Evolutionary conservation across 2,113 vertebrate genomes (phyloP).

Genomic region (Ammodytes dubius): DNA sequence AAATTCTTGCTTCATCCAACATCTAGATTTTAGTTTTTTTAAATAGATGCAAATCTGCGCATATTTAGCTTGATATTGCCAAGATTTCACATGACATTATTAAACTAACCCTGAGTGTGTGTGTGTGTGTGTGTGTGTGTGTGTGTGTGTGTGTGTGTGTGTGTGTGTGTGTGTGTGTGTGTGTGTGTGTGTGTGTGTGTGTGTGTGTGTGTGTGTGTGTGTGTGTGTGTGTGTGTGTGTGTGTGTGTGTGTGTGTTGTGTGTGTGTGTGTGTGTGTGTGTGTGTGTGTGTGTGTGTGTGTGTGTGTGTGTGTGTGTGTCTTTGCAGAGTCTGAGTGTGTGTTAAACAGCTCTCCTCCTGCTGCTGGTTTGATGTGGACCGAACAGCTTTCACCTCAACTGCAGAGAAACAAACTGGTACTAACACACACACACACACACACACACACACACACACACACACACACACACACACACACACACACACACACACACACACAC

Average conservation of each 20-base stretch:
- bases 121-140: neutral
- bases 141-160: neutral
- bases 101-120: too few relatives aligned
- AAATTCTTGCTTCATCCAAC: too few relatives aligned
- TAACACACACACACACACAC: neutral
- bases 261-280: neutral
- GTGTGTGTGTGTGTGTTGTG: neutral
- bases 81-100: too few relatives aligned
- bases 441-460: too few relatives aligned
- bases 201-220: neutral
- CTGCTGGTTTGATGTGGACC: conserved; percentile 76
- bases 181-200: conserved; percentile 10
- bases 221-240: neutral
- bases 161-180: neutral
- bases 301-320: neutral
- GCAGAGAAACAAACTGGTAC: conserved; percentile 93
- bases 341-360: conserved; percentile 31
- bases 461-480: too few relatives aligned
- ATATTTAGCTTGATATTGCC: too few relatives aligned
- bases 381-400: conserved; percentile 91
- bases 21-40: too few relatives aligned
- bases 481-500: too few relatives aligned
- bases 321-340: conserved; percentile 60
- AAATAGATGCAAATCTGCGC: too few relatives aligned
- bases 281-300: neutral